Conservation (phyloP, 2,888 invertebrate genomes). For the Pseudoips prasinana region DNA sequence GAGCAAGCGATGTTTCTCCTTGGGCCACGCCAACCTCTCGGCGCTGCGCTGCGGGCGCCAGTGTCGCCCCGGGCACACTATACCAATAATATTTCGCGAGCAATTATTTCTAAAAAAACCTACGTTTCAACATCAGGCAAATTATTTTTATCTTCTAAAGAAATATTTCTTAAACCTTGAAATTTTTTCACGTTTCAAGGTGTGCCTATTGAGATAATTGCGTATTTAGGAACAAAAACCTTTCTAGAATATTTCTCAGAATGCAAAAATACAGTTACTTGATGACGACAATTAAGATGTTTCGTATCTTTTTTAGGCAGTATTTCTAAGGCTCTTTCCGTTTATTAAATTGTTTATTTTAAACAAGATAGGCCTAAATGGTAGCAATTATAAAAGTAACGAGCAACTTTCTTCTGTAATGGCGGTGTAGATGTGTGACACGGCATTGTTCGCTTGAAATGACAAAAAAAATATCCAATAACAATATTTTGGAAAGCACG, state of each 20-base stretch:
- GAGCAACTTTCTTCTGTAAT: constrained; percentile 57
- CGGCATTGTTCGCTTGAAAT: constrained; percentile 60
- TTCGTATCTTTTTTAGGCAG: constrained; percentile 13
- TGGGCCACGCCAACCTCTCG: constrained; percentile 61
- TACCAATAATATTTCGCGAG: constrained; percentile 20
- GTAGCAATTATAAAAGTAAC: constrained; percentile 37
- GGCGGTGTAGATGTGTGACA: constrained; percentile 43
- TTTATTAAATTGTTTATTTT: constrained; percentile 19
- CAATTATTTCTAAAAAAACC: constrained; percentile 29
- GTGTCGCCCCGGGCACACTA: constrained; percentile 50
- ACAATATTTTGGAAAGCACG: constrained; percentile 79
- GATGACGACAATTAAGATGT: constrained; percentile 15
- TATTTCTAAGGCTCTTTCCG: constrained; percentile 10
- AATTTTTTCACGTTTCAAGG: constrained; percentile 23
- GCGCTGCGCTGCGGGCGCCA: constrained; percentile 32
- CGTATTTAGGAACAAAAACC: constrained; percentile 9
- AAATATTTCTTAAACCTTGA: constrained; percentile 18
- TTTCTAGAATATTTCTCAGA: constrained; percentile 22
- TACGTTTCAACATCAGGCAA: constrained; percentile 19
- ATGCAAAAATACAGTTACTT: constrained; percentile 14
- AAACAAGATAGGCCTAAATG: constrained; percentile 35
- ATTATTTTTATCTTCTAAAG: constrained; percentile 18
- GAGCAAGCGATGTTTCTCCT: constrained; percentile 72
- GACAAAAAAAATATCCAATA: constrained; percentile 53
- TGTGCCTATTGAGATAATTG: constrained; percentile 13